Evolutionary conservation across 2,113 vertebrate genomes (phyloP).

Genomic region (Otus sunia): DNA sequence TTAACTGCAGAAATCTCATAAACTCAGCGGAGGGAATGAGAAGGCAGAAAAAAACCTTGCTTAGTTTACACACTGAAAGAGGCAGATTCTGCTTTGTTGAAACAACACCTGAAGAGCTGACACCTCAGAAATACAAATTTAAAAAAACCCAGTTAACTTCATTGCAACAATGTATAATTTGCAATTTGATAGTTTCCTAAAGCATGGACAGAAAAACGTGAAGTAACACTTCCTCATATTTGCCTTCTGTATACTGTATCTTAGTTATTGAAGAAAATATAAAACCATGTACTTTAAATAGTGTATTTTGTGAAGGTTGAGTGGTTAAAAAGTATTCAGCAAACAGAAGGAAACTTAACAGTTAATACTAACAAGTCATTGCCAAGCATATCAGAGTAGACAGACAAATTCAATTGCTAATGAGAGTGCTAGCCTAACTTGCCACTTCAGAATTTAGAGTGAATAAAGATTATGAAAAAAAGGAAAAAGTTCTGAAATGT

Average conservation of each 20-base stretch:
- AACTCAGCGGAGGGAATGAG: not conserved
- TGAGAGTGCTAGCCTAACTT: not conserved
- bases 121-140: not conserved
- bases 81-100: not conserved
- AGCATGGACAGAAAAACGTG: not conserved
- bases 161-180: not conserved
- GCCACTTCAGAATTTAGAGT: not conserved
- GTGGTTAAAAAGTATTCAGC: not conserved
- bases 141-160: not conserved
- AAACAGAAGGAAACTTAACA: not conserved
- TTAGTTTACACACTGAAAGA: not conserved
- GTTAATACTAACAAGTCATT: not conserved
- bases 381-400: not conserved
- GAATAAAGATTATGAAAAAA: not conserved
- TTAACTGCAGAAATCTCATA: not conserved
- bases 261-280: not conserved
- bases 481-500: not conserved
- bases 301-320: not conserved
- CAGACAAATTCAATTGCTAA: constrained; percentile 23
- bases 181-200: not conserved
- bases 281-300: not conserved
- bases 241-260: not conserved
- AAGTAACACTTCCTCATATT: not conserved
- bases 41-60: not conserved
- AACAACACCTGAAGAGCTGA: not conserved